Conservation (phyloP, 2,888 invertebrate species). For the Ochropacha duplaris region DNA sequence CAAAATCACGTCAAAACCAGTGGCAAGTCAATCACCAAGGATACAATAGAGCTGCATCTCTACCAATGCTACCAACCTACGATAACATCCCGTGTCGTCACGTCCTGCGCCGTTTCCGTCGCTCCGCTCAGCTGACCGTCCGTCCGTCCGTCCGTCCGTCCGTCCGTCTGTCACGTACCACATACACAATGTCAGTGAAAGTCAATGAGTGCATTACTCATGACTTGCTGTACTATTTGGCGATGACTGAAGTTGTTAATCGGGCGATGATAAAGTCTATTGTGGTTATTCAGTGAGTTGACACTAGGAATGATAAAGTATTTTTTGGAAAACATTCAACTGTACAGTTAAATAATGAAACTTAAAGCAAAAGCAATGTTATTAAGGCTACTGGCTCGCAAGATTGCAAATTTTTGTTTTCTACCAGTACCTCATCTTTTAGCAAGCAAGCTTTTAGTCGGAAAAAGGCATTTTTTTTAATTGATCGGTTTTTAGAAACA, state of each 20-base stretch:
- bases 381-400: too few relatives aligned
- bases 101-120: constrained; percentile 59
- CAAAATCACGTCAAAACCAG: not conserved
- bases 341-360: too few relatives aligned
- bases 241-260: constrained; percentile 4
- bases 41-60: not conserved
- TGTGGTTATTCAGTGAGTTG: not conserved
- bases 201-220: constrained; percentile 33
- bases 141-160: constrained; percentile 44
- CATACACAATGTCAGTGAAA: constrained; percentile 45
- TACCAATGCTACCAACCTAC: constrained; percentile 41
- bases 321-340: too few relatives aligned
- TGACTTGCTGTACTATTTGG: constrained; percentile 6
- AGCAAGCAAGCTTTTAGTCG: too few relatives aligned
- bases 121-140: too few relatives aligned
- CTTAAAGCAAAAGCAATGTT: too few relatives aligned
- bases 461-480: too few relatives aligned
- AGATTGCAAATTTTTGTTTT: too few relatives aligned
- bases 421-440: too few relatives aligned
- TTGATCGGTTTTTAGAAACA: too few relatives aligned
- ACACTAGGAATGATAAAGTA: too few relatives aligned
- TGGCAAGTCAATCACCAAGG: too few relatives aligned
- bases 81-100: constrained; percentile 74
- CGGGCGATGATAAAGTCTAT: not conserved
- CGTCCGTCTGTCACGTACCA: constrained; percentile 36